phyloP scores from a whole-genome alignment of 1,140 invertebrate species.

The Nasonia vitripennis region DNA sequence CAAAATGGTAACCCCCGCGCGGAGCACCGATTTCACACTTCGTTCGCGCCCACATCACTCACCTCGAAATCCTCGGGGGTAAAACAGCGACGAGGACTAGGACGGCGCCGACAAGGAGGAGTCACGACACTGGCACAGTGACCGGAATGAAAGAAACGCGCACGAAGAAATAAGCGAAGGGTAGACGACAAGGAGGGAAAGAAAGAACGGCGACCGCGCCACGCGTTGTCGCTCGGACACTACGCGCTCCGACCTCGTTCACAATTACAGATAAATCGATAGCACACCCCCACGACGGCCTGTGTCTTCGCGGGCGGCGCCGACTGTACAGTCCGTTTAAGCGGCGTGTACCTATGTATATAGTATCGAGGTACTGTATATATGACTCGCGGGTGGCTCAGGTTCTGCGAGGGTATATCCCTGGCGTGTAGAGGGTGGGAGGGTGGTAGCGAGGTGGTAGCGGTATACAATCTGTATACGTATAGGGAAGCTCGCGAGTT shows the following conservation, averaged over 20 bases:
- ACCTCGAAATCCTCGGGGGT: background rate
- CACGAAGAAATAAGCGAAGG: background rate
- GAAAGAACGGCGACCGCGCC: background rate
- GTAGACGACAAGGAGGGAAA: background rate
- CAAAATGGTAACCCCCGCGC: no score
- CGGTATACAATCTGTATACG: no score
- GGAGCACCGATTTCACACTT: no score
- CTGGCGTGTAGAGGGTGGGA: no score
- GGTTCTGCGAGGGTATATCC: background rate
- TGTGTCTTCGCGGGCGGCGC: background rate
- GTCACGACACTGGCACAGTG: background rate
- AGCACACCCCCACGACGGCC: conserved; percentile 26
- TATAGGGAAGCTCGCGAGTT: no score
- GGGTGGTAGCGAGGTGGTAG: no score
- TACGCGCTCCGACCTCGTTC: conserved; percentile 43
- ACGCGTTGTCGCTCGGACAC: background rate
- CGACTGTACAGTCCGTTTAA: background rate
- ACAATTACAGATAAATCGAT: conserved; percentile 49
- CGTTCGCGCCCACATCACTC: background rate
- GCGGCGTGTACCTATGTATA: background rate
- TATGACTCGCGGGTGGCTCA: background rate
- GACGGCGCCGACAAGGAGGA: background rate
- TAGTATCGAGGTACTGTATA: no score
- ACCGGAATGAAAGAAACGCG: background rate
- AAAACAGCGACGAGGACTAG: background rate